Conservation (phyloP, 2,113 vertebrate genomes). For the Trochalopteron elliotii region DNA sequence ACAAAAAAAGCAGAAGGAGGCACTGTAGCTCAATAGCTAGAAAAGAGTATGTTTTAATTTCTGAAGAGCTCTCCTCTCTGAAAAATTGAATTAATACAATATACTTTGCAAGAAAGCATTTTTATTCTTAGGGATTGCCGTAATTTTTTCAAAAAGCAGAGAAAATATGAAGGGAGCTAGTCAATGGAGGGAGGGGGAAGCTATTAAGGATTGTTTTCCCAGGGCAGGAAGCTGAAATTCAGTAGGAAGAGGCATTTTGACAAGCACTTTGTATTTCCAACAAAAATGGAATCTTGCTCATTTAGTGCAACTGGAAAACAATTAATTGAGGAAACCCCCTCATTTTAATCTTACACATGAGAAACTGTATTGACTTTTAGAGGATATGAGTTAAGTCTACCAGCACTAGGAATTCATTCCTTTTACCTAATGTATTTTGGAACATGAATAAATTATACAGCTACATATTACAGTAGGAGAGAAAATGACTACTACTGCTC, state of each 20-base stretch:
- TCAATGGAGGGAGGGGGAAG: neutral
- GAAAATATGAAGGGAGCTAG: neutral
- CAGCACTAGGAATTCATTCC: neutral
- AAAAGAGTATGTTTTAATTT: neutral
- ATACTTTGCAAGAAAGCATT: neutral
- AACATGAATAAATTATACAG: constrained; percentile 45
- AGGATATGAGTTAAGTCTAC: neutral
- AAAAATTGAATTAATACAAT: neutral
- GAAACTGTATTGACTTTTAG: neutral
- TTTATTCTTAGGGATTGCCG: neutral
- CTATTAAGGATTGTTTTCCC: constrained; percentile 39
- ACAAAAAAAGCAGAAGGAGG: neutral
- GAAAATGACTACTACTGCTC: constrained; percentile 23
- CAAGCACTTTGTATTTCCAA: constrained; percentile 42
- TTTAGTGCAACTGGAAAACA: constrained; percentile 7
- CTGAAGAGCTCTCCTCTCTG: neutral
- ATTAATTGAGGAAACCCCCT: neutral
- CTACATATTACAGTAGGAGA: constrained; percentile 2
- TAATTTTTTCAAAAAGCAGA: constrained; percentile 6
- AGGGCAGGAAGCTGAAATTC: constrained; percentile 42
- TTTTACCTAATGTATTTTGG: neutral
- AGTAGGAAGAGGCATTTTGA: constrained; percentile 55
- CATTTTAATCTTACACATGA: neutral
- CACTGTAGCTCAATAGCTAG: neutral
- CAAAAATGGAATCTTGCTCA: neutral